Evolutionary conservation across 2,113 vertebrate genomes (phyloP).

Genomic region (Microtus ochrogaster): DNA sequence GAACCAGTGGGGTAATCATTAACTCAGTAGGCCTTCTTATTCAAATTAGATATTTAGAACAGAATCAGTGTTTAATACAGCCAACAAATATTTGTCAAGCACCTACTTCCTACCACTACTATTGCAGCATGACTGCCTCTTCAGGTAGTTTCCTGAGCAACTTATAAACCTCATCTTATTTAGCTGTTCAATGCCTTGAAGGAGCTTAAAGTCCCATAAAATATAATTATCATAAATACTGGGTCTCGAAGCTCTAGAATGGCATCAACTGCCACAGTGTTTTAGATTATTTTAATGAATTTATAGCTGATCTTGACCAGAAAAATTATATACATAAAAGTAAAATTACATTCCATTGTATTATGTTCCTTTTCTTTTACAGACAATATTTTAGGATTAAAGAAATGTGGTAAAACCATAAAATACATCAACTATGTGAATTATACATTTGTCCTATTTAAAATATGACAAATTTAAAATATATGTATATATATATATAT

Average conservation of each 20-base stretch:
- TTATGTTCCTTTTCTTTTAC: not conserved
- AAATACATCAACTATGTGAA: not conserved
- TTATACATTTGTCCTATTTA: not conserved
- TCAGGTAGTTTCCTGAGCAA: constrained; percentile 35
- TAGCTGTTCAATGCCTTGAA: constrained; percentile 40
- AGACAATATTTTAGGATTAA: not conserved
- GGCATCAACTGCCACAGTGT: not conserved
- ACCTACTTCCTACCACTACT: constrained; percentile 25
- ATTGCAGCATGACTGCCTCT: constrained; percentile 20
- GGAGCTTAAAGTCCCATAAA: constrained; percentile 31
- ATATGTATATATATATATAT: no score
- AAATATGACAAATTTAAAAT: not conserved
- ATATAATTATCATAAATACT: constrained; percentile 14
- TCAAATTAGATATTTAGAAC: constrained; percentile 43
- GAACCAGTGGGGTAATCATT: constrained; percentile 61
- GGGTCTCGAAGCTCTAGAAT: not conserved
- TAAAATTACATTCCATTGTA: not conserved
- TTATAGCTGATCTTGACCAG: not conserved
- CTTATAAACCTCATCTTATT: constrained; percentile 54
- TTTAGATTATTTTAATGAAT: constrained; percentile 32
- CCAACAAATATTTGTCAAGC: constrained; percentile 73
- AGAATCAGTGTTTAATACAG: constrained; percentile 67
- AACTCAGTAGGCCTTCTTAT: constrained; percentile 53
- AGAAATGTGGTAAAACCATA: not conserved
- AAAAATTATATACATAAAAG: not conserved